A percentile compares a stretch with the other conserved stretches of the same genome.
phyloP scores from a whole-genome alignment of 2,797 vertebrate species.

The Amniataba percoides region DNA sequence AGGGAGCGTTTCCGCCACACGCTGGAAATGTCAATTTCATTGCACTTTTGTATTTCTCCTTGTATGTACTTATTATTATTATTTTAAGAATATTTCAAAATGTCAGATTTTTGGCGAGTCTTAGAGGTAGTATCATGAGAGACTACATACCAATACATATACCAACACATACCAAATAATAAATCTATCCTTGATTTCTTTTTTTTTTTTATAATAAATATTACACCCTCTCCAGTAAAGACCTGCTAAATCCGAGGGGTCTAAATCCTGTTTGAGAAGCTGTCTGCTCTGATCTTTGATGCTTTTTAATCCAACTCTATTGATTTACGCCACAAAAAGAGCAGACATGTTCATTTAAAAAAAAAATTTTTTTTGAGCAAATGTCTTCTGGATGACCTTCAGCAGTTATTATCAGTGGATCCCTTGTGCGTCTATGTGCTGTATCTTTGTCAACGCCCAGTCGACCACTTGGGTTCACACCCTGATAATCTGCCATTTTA shows the following conservation, averaged over 20 bases:
- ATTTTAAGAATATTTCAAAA: not conserved
- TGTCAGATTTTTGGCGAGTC: not conserved
- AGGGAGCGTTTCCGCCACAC: not conserved
- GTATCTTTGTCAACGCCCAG: conserved; percentile 60
- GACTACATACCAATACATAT: not conserved
- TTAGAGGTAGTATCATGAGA: not conserved
- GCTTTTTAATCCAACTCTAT: too few species aligned
- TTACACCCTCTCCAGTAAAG: not conserved
- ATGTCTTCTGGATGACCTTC: conserved; percentile 10
- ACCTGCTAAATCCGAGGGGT: not conserved
- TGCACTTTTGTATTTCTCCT: not conserved
- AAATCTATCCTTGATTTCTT: not conserved
- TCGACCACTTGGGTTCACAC: conserved; percentile 28
- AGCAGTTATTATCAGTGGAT: conserved; percentile 56
- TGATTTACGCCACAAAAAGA: too few species aligned
- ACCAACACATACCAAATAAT: too few species aligned
- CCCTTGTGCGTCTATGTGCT: conserved; percentile 37
- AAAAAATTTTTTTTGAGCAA: too few species aligned
- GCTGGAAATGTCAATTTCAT: not conserved
- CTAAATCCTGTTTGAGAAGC: not conserved
- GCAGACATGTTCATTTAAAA: too few species aligned
- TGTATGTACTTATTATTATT: too few species aligned
- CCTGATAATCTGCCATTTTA: conserved; percentile 53
- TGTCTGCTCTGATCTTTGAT: not conserved
- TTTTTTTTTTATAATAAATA: not conserved